Evolutionary conservation across 2,888 invertebrate genomes (phyloP), one percentile per base, ranked within the genome.

Genomic region (Epinotia nisella): DNA sequence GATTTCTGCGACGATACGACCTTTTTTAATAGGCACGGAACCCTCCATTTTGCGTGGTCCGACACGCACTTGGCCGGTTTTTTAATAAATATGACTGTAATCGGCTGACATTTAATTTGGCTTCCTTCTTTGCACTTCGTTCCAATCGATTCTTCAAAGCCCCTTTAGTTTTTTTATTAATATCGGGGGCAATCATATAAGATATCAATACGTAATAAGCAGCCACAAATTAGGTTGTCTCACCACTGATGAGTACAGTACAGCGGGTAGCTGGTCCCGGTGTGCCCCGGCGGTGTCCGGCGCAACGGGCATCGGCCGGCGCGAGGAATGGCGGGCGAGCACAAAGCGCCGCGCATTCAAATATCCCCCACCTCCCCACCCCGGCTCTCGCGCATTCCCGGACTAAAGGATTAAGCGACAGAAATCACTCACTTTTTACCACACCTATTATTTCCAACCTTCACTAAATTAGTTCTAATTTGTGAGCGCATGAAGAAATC

Each of bases 371-470:
- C 41, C 73, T 21, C 21, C 74, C 65, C 53, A 19, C 58, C 41
- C 73, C 56, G 29, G 24, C 29, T 53, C 62, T 5, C 68, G 51
- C 58, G 24, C 61, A 68, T 69, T 62, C 71, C 59, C 45, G 56
- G 24, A 70, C 77, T 76, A 73, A 75, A 65, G 76, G 82, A 86
- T 85, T 84, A 82, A 87, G 87, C 87, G 84, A 87, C 86, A 87
- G 85, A 87, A 86, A 87, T 87, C 82, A 78, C 80, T 80, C 67
- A 74, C 78, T 79, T 85, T 85, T 85, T 84, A 81, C 77, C 75
- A 55, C 39, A 51, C 74, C 77, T 79, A 78, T 79, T 81, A 80
- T 82, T 81, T 79, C 49, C 29, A 53, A 64, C 56, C 64, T 73
- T 74, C 29, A 74, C 59, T 39, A 71, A 66, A 71, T 64, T 73